These are phyloP conservation scores for Ornithoptera priamus DNA, from an alignment of 2,888 invertebrate species.

Conservation along the genomic window DNA sequence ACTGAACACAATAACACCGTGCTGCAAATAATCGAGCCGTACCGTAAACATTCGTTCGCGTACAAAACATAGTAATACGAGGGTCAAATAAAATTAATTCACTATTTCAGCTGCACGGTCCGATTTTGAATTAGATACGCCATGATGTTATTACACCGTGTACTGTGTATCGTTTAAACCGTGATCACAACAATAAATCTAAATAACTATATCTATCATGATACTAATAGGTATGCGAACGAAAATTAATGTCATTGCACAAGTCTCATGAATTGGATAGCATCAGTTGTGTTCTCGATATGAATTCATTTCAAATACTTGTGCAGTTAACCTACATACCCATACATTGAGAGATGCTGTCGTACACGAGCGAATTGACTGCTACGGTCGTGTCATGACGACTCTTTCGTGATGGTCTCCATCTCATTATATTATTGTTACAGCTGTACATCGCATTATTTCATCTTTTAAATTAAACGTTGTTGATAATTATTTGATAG, in stretches of 20 bases:
- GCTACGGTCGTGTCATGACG: slow-evolving; percentile 10
- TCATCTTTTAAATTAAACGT: too few species aligned
- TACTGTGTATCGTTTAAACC: too few species aligned
- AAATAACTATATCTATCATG: neutral
- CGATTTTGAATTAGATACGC: too few species aligned
- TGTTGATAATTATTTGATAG: too few species aligned
- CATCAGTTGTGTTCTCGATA: slow-evolving; percentile 18
- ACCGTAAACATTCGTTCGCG: neutral
- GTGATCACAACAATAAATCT: neutral
- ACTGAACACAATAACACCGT: slow-evolving; percentile 23
- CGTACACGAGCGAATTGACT: slow-evolving; percentile 13
- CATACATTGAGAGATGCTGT: slow-evolving; percentile 21
- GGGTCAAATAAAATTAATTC: neutral
- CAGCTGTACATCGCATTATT: neutral
- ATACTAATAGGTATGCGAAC: neutral
- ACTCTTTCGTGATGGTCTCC: neutral
- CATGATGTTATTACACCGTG: too few species aligned
- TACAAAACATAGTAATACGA: neutral
- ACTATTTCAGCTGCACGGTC: neutral
- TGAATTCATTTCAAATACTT: slow-evolving; percentile 20
- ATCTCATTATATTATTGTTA: neutral
- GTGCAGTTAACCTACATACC: slow-evolving; percentile 26
- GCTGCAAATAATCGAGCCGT: slow-evolving; percentile 12
- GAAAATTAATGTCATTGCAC: neutral
- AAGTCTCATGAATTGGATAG: slow-evolving; percentile 2